phyloP scores from a whole-genome alignment of 2,113 vertebrate species.

The Hymenochirus boettgeri region DNA sequence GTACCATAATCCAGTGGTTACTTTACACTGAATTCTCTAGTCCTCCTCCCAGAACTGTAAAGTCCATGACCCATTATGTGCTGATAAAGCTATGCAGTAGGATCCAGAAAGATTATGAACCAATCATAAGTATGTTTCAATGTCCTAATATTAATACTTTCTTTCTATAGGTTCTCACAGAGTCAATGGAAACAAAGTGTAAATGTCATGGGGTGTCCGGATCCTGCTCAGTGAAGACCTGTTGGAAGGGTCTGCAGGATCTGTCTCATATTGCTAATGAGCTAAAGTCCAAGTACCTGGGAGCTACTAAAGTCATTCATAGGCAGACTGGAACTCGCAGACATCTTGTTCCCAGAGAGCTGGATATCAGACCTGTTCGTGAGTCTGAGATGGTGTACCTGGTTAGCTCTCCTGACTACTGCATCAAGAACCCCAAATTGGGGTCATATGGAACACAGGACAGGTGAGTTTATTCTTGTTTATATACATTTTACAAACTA shows the following conservation, averaged over 20 bases:
- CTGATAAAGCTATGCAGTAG: no score
- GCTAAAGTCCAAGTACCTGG: constrained; percentile 68
- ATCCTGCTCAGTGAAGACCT: constrained; percentile 70
- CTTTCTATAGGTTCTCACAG: constrained; percentile 56
- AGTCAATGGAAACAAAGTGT: constrained; percentile 65
- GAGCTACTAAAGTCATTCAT: constrained; percentile 63
- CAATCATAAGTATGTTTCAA: no score
- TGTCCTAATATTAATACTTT: no score
- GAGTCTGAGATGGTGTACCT: constrained; percentile 67
- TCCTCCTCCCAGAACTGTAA: no score
- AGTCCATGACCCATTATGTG: no score
- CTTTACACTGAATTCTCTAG: no score
- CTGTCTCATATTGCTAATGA: constrained; percentile 57
- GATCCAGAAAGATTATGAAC: no score
- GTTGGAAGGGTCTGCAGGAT: constrained; percentile 66
- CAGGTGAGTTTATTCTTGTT: constrained; percentile 56
- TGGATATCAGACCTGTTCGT: constrained; percentile 54
- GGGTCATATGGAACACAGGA: constrained; percentile 68
- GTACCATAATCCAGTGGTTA: no score
- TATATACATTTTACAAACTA: no score
- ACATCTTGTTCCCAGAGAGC: constrained; percentile 62
- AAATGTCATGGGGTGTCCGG: constrained; percentile 73
- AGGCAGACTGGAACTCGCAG: constrained; percentile 57
- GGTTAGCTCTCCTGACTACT: constrained; percentile 66
- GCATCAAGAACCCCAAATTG: constrained; percentile 50